phyloP scores from a whole-genome alignment of 2,113 vertebrate species.

The Lepus timidus region DNA sequence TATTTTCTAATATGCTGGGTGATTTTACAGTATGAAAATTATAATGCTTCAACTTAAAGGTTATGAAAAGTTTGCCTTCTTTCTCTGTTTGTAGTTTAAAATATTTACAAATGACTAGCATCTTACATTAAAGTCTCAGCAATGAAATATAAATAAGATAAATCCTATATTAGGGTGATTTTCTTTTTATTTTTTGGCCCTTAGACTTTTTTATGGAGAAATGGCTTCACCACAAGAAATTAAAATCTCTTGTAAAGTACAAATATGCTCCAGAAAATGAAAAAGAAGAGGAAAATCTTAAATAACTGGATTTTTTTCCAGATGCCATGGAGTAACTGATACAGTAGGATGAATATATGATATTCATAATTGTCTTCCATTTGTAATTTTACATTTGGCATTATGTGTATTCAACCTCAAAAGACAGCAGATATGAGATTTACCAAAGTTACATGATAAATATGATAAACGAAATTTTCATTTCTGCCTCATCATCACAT shows the following conservation, averaged over 20 bases:
- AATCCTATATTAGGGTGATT: constrained; percentile 62
- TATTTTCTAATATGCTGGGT: neutral
- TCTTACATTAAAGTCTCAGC: constrained; percentile 9
- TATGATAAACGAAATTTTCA: constrained; percentile 38
- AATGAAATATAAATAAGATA: constrained; percentile 56
- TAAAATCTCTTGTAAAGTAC: constrained; percentile 38
- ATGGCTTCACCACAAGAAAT: constrained; percentile 53
- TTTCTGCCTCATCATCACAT: neutral
- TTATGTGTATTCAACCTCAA: constrained; percentile 68
- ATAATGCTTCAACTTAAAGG: neutral
- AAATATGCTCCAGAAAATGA: constrained; percentile 69
- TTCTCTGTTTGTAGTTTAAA: constrained; percentile 51
- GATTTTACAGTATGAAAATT: neutral
- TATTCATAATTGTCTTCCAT: constrained; percentile 72
- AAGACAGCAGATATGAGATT: constrained; percentile 10
- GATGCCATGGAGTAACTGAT: constrained; percentile 60
- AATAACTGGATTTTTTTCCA: constrained; percentile 26
- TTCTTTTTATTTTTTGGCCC: neutral
- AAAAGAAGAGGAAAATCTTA: constrained; percentile 51
- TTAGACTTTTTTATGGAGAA: constrained; percentile 56
- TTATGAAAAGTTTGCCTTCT: neutral
- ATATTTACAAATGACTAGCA: constrained; percentile 35
- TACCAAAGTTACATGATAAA: neutral
- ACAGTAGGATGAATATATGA: constrained; percentile 52
- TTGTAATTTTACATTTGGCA: constrained; percentile 77